Percentiles rank a stretch among this genome's conserved stretches.
Conservation (phyloP, 2,113 vertebrate genomes). For the Myanophis thanlyinensis region DNA sequence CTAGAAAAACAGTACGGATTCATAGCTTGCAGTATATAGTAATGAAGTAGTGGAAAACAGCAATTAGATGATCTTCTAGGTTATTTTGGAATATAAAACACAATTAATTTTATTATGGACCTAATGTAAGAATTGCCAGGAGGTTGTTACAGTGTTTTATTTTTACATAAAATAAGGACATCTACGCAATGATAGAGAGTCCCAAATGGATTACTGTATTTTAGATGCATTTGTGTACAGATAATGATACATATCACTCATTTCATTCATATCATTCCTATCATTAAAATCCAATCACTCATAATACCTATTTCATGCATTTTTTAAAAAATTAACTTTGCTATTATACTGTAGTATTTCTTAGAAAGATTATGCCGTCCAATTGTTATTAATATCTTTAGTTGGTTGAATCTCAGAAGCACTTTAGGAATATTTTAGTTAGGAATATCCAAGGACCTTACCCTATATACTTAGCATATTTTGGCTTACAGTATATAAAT, state of each 20-base stretch:
- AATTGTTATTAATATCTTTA: not conserved
- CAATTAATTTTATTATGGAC: conserved; percentile 1
- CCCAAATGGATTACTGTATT: not conserved
- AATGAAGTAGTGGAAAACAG: not conserved
- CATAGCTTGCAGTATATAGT: not conserved
- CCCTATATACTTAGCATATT: not conserved
- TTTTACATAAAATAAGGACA: not conserved
- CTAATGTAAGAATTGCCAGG: not conserved
- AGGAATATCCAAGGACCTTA: not conserved
- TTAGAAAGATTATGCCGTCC: not conserved
- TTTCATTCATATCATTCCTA: not conserved
- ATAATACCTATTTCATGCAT: not conserved
- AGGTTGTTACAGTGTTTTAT: not conserved
- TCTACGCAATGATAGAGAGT: not conserved
- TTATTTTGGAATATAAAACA: conserved; percentile 2
- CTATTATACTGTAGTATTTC: not conserved
- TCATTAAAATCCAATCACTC: conserved; percentile 2
- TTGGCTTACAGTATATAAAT: not conserved
- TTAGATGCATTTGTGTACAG: not conserved
- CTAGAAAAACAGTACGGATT: not conserved
- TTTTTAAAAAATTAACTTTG: not conserved
- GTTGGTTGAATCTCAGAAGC: not conserved
- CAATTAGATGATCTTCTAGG: not conserved
- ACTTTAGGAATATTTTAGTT: not conserved
- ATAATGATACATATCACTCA: not conserved